Evolutionary conservation across 2,888 invertebrate species (phyloP), one percentile per base, ranked within the genome.

Genomic region (Watsonalla binaria): DNA sequence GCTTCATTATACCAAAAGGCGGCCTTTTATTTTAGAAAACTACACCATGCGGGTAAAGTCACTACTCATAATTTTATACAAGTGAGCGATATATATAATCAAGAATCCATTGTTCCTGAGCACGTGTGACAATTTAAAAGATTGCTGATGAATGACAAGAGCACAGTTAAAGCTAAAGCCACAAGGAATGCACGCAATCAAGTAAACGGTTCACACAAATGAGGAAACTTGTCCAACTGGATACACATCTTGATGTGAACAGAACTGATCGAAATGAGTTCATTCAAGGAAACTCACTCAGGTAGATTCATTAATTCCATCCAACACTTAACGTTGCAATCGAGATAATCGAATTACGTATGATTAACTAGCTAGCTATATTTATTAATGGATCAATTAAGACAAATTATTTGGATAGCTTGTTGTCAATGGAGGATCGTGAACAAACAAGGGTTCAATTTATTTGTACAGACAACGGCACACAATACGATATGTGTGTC

Each of bases 401-500:
- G 37, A 7, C 37, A 2, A 37, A 37, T 37, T 37, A 37, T 37
- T 37, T 37, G 37, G 37, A 37, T 37, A 37, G 37, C 37, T 24
- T 24, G 24, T 24, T 24, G 24, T 1, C 37, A 37, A 47, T 33
- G 8, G 8, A 34, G 24, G 35, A 48, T 35, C n/a, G 35, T 13
- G 11, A 11, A 35, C n/a, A 24, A 34, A 47, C 33, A 48, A 14
- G 8, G 34, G 35, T 13, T 35, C 15, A 51, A 50, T 51, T 37
- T 37, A 53, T 58, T 59, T 58, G 52, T 54, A 49, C 34, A 51
- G 52, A 54, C 56, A 52, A 35, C 51, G 47, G 14, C 24, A 42
- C 7, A 37, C 5, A 37, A 37, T 45, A 52, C 56, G 54, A 59
- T 61, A 66, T 66, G 63, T 78, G 62, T 78, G 78, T 76, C 75